A percentile compares a stretch with the other conserved stretches of the same genome.
These are phyloP conservation scores for Fulmarus glacialis DNA, from an alignment of 2,113 vertebrate species.

Conservation along the genomic window DNA sequence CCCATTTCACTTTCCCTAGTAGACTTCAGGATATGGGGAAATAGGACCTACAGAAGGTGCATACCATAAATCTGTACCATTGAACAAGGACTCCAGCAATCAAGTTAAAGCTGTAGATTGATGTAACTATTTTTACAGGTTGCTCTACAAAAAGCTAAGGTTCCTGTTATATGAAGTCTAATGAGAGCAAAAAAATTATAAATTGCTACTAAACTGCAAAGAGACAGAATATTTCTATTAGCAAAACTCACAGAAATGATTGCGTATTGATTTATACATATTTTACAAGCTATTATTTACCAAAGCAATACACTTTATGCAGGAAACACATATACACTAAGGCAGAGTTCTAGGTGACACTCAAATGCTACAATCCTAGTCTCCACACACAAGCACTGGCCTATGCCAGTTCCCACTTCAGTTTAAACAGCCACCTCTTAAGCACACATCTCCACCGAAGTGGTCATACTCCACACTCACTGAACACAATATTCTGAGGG, in stretches of 20 bases:
- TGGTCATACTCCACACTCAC: background rate
- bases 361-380: background rate
- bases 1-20: background rate
- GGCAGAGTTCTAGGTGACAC: background rate
- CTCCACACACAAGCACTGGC: background rate
- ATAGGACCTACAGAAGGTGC: background rate
- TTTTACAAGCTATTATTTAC: background rate
- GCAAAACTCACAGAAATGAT: background rate
- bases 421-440: background rate
- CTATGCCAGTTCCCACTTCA: background rate
- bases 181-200: background rate
- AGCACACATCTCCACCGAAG: background rate
- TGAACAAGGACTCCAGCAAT: background rate
- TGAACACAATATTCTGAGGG: background rate
- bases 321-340: background rate
- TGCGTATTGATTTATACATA: background rate
- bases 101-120: background rate
- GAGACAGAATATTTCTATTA: background rate
- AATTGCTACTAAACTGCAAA: background rate
- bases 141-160: background rate
- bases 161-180: background rate
- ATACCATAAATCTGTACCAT: background rate
- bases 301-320: background rate
- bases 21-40: background rate
- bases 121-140: background rate